A percentile compares a stretch with the other conserved stretches of the same genome.
Evolutionary conservation across 2,888 invertebrate species (phyloP).

Genomic region (Sphaeridia pumilis): DNA sequence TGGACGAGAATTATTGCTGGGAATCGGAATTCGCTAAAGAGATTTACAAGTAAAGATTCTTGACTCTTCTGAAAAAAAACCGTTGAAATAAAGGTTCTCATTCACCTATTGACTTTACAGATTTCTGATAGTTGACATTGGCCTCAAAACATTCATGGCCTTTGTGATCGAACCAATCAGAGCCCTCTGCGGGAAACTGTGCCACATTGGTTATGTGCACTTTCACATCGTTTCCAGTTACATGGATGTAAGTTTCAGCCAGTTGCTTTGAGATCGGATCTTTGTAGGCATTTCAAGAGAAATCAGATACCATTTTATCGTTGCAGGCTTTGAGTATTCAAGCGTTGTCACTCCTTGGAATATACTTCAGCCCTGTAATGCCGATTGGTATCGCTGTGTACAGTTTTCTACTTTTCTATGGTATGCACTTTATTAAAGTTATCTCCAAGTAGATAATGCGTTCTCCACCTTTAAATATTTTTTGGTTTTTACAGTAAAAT

Average conservation of each 20-base stretch:
- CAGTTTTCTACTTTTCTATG: conserved; percentile 9
- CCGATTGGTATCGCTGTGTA: conserved; percentile 5
- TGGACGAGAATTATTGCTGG: conserved; percentile 19
- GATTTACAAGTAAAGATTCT: conserved; percentile 30
- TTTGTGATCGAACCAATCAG: conserved; percentile 11
- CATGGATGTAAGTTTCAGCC: conserved; percentile 12
- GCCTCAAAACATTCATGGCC: conserved; percentile 5
- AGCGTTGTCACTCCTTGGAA: conserved; percentile 9
- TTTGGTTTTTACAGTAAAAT: conserved; percentile 12
- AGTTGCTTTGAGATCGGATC: too few relatives aligned
- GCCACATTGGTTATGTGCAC: conserved; percentile 8
- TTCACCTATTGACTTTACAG: too few relatives aligned
- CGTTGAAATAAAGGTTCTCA: too few relatives aligned
- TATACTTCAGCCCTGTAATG: conserved; percentile 14
- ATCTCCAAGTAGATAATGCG: too few relatives aligned
- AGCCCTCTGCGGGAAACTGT: conserved; percentile 8
- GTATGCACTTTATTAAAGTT: too few relatives aligned
- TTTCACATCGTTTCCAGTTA: conserved; percentile 11
- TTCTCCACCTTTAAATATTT: too few relatives aligned
- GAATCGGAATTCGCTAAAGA: conserved; percentile 28
- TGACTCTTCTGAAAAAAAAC: too few relatives aligned
- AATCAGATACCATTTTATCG: too few relatives aligned
- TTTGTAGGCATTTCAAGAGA: too few relatives aligned
- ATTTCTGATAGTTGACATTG: conserved; percentile 11
- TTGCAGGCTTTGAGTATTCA: conserved; percentile 10